A percentile compares a stretch with the other conserved stretches of the same genome.
phyloP scores from a whole-genome alignment of 2,888 invertebrate species.

The Dorcus parallelipipedus region DNA sequence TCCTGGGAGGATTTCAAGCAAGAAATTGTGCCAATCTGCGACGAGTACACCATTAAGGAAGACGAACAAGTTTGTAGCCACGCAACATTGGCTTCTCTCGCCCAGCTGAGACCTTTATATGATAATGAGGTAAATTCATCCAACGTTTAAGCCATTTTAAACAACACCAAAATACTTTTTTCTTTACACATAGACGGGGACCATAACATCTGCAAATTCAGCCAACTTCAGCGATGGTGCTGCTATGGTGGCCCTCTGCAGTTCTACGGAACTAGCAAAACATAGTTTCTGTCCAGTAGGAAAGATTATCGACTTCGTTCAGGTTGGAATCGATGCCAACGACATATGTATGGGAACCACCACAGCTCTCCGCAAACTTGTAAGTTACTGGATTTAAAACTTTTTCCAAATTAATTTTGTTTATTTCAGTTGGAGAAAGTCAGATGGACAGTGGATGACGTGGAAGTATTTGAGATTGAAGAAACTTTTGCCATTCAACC shows the following conservation, averaged over 20 bases:
- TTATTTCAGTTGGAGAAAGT: conserved; percentile 19
- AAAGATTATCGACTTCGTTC: conserved; percentile 71
- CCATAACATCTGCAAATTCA: conserved; percentile 76
- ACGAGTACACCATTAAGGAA: conserved; percentile 28
- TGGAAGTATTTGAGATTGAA: conserved; percentile 81
- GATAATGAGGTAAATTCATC: conserved; percentile 43
- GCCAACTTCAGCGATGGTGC: conserved; percentile 88
- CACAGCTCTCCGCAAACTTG: conserved; percentile 61
- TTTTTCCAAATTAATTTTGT: no score
- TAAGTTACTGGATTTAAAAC: not conserved
- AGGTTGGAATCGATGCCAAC: conserved; percentile 74
- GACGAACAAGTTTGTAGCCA: conserved; percentile 71
- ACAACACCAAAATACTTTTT: conserved; percentile 37
- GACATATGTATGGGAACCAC: conserved; percentile 80
- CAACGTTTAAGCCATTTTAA: conserved; percentile 3
- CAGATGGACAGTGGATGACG: conserved; percentile 65
- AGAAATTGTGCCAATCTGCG: conserved; percentile 66
- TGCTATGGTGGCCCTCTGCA: conserved; percentile 75
- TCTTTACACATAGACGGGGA: conserved; percentile 44
- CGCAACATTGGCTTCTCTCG: conserved; percentile 59
- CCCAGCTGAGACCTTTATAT: conserved; percentile 65
- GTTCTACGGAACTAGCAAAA: conserved; percentile 56
- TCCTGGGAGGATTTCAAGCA: conserved; percentile 60
- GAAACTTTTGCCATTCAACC: conserved; percentile 83
- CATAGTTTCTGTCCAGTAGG: conserved; percentile 63